A percentile compares a stretch with the other conserved stretches of the same genome.
phyloP scores from a whole-genome alignment of 1,140 invertebrate species.

The Hycleus cichorii region DNA sequence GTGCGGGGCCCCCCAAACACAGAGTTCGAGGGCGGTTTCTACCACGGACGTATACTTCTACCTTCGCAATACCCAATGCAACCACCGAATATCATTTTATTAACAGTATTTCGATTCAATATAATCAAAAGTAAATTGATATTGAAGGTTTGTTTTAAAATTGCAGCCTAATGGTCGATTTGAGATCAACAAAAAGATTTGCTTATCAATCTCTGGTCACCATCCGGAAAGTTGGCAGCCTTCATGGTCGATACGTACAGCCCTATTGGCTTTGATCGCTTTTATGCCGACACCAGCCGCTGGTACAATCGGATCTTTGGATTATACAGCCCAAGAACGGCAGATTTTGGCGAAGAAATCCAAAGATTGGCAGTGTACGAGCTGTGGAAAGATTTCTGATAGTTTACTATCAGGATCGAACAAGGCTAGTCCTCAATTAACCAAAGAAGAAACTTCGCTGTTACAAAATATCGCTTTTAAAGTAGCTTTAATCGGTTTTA shows the following conservation, averaged over 20 bases:
- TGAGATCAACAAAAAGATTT: constrained; percentile 92
- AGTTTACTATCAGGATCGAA: constrained; percentile 39
- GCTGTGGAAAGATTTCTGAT: constrained; percentile 50
- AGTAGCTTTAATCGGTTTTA: constrained; percentile 17
- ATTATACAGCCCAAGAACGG: constrained; percentile 79
- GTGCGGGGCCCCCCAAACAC: constrained; percentile 78
- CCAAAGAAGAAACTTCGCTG: constrained; percentile 44
- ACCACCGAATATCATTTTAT: constrained; percentile 89
- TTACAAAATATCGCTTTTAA: constrained; percentile 38
- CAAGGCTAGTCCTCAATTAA: constrained; percentile 36
- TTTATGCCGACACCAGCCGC: constrained; percentile 88
- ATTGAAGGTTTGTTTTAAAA: constrained; percentile 29
- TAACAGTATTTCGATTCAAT: constrained; percentile 51
- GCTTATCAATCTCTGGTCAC: constrained; percentile 92
- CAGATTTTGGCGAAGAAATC: constrained; percentile 72
- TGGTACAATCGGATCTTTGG: constrained; percentile 84
- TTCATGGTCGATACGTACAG: constrained; percentile 93
- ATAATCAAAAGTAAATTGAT: neutral
- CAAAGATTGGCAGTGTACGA: constrained; percentile 49
- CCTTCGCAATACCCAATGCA: constrained; percentile 96
- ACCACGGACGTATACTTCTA: constrained; percentile 86
- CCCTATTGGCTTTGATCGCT: constrained; percentile 83
- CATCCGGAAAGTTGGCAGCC: constrained; percentile 97
- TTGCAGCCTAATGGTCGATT: constrained; percentile 87
- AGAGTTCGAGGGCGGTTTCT: constrained; percentile 84